Conservation (phyloP, 64 coral and sea anemone species). For the Actinia tenebrosa region DNA sequence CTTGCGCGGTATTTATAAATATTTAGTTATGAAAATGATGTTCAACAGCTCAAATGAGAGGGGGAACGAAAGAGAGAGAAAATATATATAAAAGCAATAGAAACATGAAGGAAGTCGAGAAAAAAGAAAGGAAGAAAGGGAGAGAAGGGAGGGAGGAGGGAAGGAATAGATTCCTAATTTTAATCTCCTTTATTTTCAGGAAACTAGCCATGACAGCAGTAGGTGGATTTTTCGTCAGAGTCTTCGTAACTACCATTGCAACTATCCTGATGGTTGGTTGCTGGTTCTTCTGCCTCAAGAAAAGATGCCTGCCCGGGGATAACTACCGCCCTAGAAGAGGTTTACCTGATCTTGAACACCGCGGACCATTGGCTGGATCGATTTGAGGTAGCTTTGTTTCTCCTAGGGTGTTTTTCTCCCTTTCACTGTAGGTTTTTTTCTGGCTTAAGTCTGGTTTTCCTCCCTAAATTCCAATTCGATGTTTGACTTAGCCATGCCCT, state of each 20-base stretch:
- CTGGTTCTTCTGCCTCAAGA: constrained; percentile 60
- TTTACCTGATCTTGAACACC: constrained; percentile 46
- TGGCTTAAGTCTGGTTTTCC: too few species aligned
- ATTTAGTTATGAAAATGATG: too few species aligned
- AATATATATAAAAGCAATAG: not conserved
- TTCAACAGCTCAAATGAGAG: too few species aligned
- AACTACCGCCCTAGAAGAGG: constrained; percentile 22
- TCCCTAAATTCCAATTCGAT: not conserved
- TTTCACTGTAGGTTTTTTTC: not conserved
- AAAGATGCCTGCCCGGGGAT: constrained; percentile 28
- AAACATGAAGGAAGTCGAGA: not conserved
- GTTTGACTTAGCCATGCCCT: too few species aligned
- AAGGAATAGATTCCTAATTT: not conserved
- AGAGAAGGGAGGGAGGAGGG: not conserved
- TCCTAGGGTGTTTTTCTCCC: not conserved
- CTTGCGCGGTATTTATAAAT: too few species aligned
- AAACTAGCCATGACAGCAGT: constrained; percentile 24
- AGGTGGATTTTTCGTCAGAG: constrained; percentile 60
- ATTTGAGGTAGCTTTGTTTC: constrained; percentile 14
- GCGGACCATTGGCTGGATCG: not conserved
- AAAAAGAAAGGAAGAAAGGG: not conserved
- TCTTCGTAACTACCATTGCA: constrained; percentile 49
- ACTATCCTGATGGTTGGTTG: constrained; percentile 25
- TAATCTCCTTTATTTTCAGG: not conserved
- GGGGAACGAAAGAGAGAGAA: too few species aligned